Percentiles rank a stretch among this genome's conserved stretches.
These are phyloP conservation scores for rabbit (Oryctolagus cuniculus) DNA, from an alignment of 2,113 vertebrate species.

Conservation along the genomic window DNA sequence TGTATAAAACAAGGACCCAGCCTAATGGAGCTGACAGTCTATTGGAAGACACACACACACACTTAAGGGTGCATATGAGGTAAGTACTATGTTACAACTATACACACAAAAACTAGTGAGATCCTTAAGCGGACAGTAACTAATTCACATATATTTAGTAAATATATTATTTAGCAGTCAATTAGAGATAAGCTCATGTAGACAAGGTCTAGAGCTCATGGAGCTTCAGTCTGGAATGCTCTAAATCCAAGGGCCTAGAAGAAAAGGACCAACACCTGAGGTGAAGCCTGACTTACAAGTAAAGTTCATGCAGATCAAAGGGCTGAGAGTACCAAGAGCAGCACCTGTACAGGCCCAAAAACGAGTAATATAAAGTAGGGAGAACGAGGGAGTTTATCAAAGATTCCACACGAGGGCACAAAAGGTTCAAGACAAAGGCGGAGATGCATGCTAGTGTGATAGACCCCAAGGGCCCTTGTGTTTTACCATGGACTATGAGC, in stretches of 20 bases:
- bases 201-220: neutral
- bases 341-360: neutral
- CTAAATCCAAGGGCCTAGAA: neutral
- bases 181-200: conserved; percentile 6
- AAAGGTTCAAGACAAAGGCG: neutral
- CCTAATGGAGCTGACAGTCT: neutral
- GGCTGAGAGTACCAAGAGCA: neutral
- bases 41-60: conserved; percentile 5
- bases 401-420: neutral
- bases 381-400: neutral
- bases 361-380: neutral
- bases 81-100: neutral
- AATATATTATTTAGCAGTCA: neutral
- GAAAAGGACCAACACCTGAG: neutral
- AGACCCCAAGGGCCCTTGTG: neutral
- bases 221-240: conserved; percentile 4
- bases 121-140: neutral
- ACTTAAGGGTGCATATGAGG: neutral
- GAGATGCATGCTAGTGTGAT: neutral
- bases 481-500: neutral
- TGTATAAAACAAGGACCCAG: neutral
- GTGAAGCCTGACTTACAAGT: neutral
- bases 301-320: neutral
- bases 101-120: neutral
- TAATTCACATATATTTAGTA: neutral